phyloP scores from a whole-genome alignment of 1,140 invertebrate genomes.

The Lepidurus apus region DNA sequence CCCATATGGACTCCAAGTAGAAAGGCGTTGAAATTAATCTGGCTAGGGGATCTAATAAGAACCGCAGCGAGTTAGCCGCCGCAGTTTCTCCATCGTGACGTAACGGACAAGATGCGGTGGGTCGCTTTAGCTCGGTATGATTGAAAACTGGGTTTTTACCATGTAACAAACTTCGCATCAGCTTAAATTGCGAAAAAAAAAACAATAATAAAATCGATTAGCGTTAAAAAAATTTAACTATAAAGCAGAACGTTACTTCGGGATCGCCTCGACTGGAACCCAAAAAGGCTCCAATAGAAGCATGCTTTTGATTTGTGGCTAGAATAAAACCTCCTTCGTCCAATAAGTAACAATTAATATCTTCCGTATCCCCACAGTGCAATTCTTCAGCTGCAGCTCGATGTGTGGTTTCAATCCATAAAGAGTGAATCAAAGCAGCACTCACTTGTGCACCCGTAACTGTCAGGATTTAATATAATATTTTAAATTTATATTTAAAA shows the following conservation, averaged over 20 bases:
- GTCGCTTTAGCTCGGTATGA: neutral
- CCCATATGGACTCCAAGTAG: neutral
- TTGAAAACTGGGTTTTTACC: neutral
- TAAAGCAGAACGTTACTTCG: conserved; percentile 21
- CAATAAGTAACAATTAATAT: conserved; percentile 20
- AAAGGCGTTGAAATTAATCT: neutral
- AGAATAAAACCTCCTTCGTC: conserved; percentile 33
- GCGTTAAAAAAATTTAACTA: neutral
- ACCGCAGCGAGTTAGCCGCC: neutral
- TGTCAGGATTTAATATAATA: neutral
- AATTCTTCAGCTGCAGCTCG: neutral
- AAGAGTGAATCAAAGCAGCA: neutral
- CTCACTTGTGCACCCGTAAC: conserved; percentile 25
- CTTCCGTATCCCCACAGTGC: neutral
- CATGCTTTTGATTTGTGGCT: conserved; percentile 22
- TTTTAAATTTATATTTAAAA: neutral
- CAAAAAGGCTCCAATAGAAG: conserved; percentile 27
- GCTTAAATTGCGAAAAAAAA: neutral
- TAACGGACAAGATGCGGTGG: neutral
- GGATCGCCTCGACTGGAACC: conserved; percentile 30
- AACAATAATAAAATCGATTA: neutral
- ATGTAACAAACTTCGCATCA: neutral
- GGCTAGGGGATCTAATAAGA: neutral
- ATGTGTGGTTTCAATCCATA: conserved; percentile 24
- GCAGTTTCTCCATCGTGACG: neutral